These are phyloP conservation scores for Pentamera pediparva DNA, from an alignment of 53 echinoderm and acorn worm species.

Conservation along the genomic window DNA sequence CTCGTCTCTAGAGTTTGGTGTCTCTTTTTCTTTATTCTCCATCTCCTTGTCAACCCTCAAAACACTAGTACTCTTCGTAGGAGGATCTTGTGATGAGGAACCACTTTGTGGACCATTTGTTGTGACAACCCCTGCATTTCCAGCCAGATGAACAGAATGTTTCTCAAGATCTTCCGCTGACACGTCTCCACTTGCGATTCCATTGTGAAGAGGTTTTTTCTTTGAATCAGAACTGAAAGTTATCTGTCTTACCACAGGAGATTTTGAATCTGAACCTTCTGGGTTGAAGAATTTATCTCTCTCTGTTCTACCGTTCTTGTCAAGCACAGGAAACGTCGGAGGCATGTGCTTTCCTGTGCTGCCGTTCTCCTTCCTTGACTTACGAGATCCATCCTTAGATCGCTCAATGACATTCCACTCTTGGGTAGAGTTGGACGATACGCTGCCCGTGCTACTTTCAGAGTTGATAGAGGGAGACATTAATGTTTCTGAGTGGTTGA, in stretches of 20 bases:
- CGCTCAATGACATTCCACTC: conserved; percentile 89
- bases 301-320: conserved; percentile 25
- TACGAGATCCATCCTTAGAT: conserved; percentile 44
- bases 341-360: conserved; percentile 39
- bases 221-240: conserved; percentile 11
- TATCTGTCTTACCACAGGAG: conserved; percentile 34
- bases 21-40: neutral
- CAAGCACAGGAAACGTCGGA: conserved; percentile 34
- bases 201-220: too few relatives aligned
- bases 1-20: conserved; percentile 28
- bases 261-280: conserved; percentile 34
- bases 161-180: too few relatives aligned
- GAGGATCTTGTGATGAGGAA: too few relatives aligned
- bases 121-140: too few relatives aligned
- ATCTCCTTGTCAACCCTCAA: neutral
- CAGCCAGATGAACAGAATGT: too few relatives aligned
- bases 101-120: too few relatives aligned
- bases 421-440: conserved; percentile 86
- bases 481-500: conserved; percentile 60
- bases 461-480: conserved; percentile 86
- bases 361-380: conserved; percentile 57
- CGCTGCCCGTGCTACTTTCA: conserved; percentile 78
- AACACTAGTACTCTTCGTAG: too few relatives aligned
- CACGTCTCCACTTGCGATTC: too few relatives aligned
- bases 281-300: conserved; percentile 1